Percentiles rank a stretch among this genome's conserved stretches.
Conservation (phyloP, 2,888 invertebrate genomes). For the Melanostoma scalare region DNA sequence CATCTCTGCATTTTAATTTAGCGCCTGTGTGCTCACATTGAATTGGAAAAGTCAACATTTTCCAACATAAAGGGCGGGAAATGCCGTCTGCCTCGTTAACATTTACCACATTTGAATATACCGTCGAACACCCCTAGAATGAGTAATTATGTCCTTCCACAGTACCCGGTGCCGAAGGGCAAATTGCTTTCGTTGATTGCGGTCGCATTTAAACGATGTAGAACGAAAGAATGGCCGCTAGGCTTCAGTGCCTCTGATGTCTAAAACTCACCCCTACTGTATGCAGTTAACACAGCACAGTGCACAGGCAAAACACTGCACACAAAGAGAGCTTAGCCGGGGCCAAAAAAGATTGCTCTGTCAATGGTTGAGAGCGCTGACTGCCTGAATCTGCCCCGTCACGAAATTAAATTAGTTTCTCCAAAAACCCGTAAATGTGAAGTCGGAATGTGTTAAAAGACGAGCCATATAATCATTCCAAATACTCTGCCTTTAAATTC, state of each 20-base stretch:
- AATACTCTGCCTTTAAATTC: conserved; percentile 26
- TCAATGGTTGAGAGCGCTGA: conserved; percentile 38
- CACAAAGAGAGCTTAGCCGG: conserved; percentile 11
- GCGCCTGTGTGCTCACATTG: conserved; percentile 13
- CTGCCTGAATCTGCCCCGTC: conserved; percentile 22
- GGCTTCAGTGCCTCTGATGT: conserved; percentile 33
- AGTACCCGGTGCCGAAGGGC: conserved; percentile 29
- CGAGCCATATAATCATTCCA: conserved; percentile 5
- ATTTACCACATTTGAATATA: conserved; percentile 21
- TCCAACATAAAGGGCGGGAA: conserved; percentile 30
- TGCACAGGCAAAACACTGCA: not conserved
- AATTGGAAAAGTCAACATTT: conserved; percentile 43
- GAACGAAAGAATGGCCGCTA: conserved; percentile 34
- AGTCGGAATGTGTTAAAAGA: conserved; percentile 23
- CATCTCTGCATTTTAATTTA: conserved; percentile 35
- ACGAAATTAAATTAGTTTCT: conserved; percentile 54
- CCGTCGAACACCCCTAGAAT: conserved; percentile 58
- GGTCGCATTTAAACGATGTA: conserved; percentile 66
- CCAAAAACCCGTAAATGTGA: conserved; percentile 29
- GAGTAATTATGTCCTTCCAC: conserved; percentile 59
- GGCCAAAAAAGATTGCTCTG: conserved; percentile 39
- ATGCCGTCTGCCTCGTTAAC: conserved; percentile 54
- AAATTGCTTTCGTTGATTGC: conserved; percentile 71
- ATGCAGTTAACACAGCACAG: not conserved
- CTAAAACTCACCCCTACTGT: conserved; percentile 47